A percentile compares a stretch with the other conserved stretches of the same genome.
Evolutionary conservation across 1,140 invertebrate species (phyloP).

Genomic region (Drosophila busckii): DNA sequence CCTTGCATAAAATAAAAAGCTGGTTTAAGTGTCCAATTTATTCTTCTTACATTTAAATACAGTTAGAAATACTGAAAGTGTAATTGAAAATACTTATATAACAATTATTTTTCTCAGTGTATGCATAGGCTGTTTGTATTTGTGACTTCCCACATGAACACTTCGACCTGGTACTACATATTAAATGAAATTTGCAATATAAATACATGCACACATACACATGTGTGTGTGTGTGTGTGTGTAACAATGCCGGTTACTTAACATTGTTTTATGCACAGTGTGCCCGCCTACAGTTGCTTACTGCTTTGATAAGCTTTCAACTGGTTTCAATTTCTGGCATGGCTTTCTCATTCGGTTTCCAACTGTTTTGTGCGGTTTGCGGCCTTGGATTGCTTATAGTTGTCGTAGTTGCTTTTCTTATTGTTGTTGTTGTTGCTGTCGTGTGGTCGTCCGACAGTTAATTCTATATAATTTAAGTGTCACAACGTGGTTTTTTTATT

Average conservation of each 20-base stretch:
- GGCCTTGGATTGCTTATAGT: constrained; percentile 22
- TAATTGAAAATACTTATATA: too few species aligned
- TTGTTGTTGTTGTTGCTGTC: too few species aligned
- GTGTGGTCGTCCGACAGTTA: constrained; percentile 12
- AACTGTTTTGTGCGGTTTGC: constrained; percentile 7
- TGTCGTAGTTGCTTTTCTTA: too few species aligned
- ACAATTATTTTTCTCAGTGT: too few species aligned
- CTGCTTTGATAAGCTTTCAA: constrained; percentile 16
- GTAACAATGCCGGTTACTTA: constrained; percentile 13
- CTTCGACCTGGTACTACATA: constrained; percentile 6
- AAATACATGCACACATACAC: too few species aligned
- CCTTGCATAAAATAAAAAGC: too few species aligned
- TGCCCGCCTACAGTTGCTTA: neutral
- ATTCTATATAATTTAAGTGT: constrained; percentile 24
- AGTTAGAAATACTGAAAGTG: too few species aligned
- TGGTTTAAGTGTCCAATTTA: too few species aligned
- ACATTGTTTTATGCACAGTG: neutral
- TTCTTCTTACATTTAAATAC: too few species aligned
- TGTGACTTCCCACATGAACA: too few species aligned
- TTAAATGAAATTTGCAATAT: constrained; percentile 17
- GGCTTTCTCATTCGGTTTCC: constrained; percentile 1
- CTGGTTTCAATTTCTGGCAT: constrained; percentile 29
- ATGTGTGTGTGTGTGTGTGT: too few species aligned
- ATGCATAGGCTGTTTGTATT: too few species aligned
- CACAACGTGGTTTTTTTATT: constrained; percentile 20